These are phyloP conservation scores for Terrapene triunguis DNA, from an alignment of 2,113 vertebrate genomes.

Conservation along the genomic window DNA sequence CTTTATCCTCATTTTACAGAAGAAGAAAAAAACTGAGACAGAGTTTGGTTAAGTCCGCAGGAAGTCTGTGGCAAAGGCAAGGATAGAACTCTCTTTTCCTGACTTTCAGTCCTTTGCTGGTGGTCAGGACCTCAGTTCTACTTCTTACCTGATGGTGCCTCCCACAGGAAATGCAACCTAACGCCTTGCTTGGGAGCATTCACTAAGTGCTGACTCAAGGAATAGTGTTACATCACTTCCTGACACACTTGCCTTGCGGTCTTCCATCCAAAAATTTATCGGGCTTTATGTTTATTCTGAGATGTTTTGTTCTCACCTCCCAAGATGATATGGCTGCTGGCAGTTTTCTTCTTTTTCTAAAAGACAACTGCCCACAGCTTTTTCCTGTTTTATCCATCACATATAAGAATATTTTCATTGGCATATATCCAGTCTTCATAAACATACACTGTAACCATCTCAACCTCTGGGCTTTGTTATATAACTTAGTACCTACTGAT, in stretches of 20 bases:
- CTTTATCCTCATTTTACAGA: no score
- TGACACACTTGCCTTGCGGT: background rate
- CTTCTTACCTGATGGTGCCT: no score
- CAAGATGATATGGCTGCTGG: background rate
- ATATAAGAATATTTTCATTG: background rate
- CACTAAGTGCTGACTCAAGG: background rate
- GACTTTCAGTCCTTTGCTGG: background rate
- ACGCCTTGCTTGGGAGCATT: background rate
- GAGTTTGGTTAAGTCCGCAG: background rate
- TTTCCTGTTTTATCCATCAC: background rate
- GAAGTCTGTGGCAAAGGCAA: background rate
- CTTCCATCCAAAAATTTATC: background rate
- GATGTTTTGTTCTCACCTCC: background rate
- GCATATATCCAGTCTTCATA: background rate
- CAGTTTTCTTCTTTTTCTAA: background rate
- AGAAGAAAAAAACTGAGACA: background rate
- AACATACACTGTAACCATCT: background rate
- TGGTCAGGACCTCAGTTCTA: no score
- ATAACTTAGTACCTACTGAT: background rate
- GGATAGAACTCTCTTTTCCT: background rate
- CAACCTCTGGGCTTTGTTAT: background rate
- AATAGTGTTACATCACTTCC: background rate
- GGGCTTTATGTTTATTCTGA: background rate
- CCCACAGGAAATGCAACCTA: no score
- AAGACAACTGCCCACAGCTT: background rate